Conservation (phyloP, 2,888 invertebrate genomes). For the Tenthredo livida region DNA sequence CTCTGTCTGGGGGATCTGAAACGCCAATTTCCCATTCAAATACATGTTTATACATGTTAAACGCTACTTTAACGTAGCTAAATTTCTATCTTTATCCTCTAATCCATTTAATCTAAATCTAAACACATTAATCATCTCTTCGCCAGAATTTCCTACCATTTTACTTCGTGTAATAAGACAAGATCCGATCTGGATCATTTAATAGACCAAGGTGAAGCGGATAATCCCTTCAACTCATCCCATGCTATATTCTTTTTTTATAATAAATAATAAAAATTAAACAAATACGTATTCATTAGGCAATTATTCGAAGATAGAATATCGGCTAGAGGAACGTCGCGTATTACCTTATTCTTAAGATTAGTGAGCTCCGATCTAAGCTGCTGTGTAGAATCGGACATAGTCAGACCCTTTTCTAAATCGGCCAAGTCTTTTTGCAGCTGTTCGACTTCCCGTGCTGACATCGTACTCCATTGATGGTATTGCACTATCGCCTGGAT, state of each 20-base stretch:
- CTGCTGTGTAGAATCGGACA: constrained; percentile 85
- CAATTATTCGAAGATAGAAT: neutral
- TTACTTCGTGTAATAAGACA: neutral
- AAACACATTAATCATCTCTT: neutral
- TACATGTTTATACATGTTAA: constrained; percentile 55
- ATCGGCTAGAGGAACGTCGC: neutral
- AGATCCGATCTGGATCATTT: neutral
- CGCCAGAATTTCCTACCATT: neutral
- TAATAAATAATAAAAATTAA: neutral
- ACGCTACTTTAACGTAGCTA: constrained; percentile 24
- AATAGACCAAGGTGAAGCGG: neutral
- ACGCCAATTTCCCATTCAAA: constrained; percentile 76
- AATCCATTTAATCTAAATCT: neutral
- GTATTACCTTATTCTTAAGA: constrained; percentile 84
- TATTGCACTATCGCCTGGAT: constrained; percentile 81
- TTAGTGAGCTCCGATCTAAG: constrained; percentile 87
- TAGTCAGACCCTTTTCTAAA: constrained; percentile 84
- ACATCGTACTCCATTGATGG: constrained; percentile 88
- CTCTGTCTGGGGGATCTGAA: constrained; percentile 77
- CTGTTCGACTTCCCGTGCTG: constrained; percentile 87
- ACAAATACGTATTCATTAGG: neutral
- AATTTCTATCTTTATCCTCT: neutral
- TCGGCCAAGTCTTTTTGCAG: constrained; percentile 86
- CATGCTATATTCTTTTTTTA: neutral
- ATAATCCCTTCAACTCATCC: neutral